Percentiles rank a stretch among this genome's conserved stretches.
phyloP scores from a whole-genome alignment of 1,140 invertebrate genomes.

The Scaptodrosophila lebanonensis region DNA sequence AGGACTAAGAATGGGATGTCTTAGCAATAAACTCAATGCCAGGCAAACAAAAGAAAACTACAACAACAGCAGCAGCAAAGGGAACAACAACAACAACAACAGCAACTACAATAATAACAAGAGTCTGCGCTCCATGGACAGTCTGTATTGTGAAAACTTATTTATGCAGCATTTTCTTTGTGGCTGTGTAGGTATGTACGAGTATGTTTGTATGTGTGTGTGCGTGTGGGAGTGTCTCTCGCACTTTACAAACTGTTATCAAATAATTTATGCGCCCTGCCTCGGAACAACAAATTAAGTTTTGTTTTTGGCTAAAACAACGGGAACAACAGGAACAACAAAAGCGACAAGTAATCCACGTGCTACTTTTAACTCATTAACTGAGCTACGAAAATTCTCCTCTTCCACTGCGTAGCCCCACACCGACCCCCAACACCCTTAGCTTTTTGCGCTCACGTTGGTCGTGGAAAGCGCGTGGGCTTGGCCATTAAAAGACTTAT shows the following conservation, averaged over 20 bases:
- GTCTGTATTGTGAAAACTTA: slow-evolving; percentile 51
- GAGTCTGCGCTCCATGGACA: too few relatives aligned
- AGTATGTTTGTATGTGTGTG: too few relatives aligned
- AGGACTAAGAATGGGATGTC: not conserved
- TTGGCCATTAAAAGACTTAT: slow-evolving; percentile 73
- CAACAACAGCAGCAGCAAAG: not conserved
- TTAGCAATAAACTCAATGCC: not conserved
- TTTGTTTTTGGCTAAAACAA: slow-evolving; percentile 38
- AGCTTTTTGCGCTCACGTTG: not conserved
- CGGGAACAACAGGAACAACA: slow-evolving; percentile 6
- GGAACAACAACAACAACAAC: slow-evolving; percentile 15
- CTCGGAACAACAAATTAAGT: slow-evolving; percentile 72
- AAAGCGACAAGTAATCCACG: slow-evolving; percentile 54
- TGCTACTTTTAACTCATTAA: slow-evolving; percentile 74
- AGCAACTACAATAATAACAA: too few relatives aligned
- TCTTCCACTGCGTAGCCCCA: too few relatives aligned
- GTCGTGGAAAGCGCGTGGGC: not conserved
- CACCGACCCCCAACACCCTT: not conserved
- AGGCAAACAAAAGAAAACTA: slow-evolving; percentile 43
- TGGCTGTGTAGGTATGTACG: too few relatives aligned
- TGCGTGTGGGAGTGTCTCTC: too few relatives aligned
- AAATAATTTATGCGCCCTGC: slow-evolving; percentile 74
- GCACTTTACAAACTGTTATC: slow-evolving; percentile 55
- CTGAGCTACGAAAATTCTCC: slow-evolving; percentile 22
- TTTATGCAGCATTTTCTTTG: slow-evolving; percentile 37